Evolutionary conservation across 1,140 invertebrate genomes (phyloP), one percentile per base, ranked within the genome.

Genomic region (Idris sp.): DNA sequence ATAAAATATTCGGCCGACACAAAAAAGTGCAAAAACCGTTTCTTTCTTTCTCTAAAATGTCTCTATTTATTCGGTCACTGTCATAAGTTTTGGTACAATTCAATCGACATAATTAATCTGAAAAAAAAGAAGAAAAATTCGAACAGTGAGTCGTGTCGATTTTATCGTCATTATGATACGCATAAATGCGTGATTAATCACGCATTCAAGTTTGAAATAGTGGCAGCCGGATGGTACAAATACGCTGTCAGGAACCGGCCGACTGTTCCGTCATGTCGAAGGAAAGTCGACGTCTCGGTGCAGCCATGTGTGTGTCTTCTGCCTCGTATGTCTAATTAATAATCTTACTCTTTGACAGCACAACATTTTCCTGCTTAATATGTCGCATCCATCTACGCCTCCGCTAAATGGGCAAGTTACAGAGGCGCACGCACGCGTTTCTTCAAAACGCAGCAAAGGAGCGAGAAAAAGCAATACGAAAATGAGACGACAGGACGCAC

Each of bases 371-470:
- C 64, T 41, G 25, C 59, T 59, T 65, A 72, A 48, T 74, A 69
- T 51, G 73, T 75, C 76, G 68, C 73, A 73, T 75, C 59, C 67
- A 73, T 73, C 72, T 69, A 64, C 76, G 67, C 72, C 76, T 77
- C 49, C 64, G 53, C 65, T 44, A 46, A 54, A 71, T 28, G 54
- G 51, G 13, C 26, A 41, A 25, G 48, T 13, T 61, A 40, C 35
- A 35, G 35, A 33, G 38, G 41, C 6, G 19, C 22, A 43, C 26
- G 22, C 41, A 58, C 22, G 49, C 68, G 56, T 58, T 69, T 38
- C 54, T 64, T 43, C 28, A 19, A 38, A 51, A 26, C 40, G 31
- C 58, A 41, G n/a, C n/a, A n/a, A n/a, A 40, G 11, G 28, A 46
- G 31, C 22, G 46, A 33, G 7, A 48, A 40, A 58, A 65, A 25